Base-by-base conservation (phyloP, 2,797 vertebrate genomes). In the Sebastolobus altivelis region DNA sequence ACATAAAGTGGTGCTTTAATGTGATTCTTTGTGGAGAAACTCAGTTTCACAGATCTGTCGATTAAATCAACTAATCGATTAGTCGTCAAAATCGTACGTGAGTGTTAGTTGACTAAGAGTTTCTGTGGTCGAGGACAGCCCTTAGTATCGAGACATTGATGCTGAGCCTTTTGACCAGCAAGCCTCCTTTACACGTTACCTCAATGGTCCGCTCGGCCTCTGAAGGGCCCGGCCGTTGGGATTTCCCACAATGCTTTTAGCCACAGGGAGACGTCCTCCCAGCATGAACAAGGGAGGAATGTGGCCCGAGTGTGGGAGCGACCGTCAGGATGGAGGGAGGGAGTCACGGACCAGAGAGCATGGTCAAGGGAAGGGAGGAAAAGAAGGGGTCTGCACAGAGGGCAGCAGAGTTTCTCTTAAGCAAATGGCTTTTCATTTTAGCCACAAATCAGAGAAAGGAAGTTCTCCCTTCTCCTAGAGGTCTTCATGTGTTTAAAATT, bases 171-270 rank as follows among this genome's bases (percentile, higher is more conserved):
- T 72, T 80, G 68, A 88, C 54, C 40, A 27, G 43, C 16, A 63
- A 33, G 43, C 85, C 56, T 80, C 62, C 58, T 80, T 78, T 83
- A 62, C 77, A 76, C 72, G 80, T 78, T 78, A 79, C 80, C 77
- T 87, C 80, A 66, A 49, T 72, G 84, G 82, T 83, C 82, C 83
- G 54, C 73, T 66, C 22, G 43, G 86, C 80, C 88, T 83, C 77
- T 72, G 65, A 87, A 90, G 83, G 85, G 84, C 67, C 86, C 38
- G 81, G 75, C 87, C 68, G 76, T 90, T 92, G 92, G 92, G 93
- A 89, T 93, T 94, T 95, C 94, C 92, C 94, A 95, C 92, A 94
- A 94, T 94, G 92, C 91, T 82, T 91, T 89, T 90, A 89, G 94
- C 90, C 87, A 84, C 89, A 86, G 91, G 91, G 93, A 95, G 93